Base-by-base conservation (phyloP, 2,113 vertebrate species). In the Quiscalus mexicanus region DNA sequence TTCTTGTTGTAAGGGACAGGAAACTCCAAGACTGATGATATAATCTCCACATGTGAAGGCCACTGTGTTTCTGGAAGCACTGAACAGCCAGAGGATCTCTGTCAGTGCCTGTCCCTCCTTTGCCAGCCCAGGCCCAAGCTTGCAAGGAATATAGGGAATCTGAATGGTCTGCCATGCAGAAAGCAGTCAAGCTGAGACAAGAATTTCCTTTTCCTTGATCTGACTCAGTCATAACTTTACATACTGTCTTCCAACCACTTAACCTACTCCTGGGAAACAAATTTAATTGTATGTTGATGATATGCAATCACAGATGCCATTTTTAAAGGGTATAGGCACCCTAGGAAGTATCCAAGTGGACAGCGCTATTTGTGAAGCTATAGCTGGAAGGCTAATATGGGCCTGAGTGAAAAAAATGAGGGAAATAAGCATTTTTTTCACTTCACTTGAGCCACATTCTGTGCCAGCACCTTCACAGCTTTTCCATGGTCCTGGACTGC, bases 131-230 rank as follows among this genome's bases (percentile, higher is more conserved):
- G 53, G 59, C 33, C 49, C 41, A 28, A 19, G 47, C 42, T 67
- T 1, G 0, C 0, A 1, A 23, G 16, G 50, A 85, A 63, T 27
- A 53, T 0, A 4, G 37, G 33, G 42, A 71, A 85, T 58, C 58
- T 7, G 19, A 35, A 88, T 2, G 2, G 67, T 83, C 47, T 22
- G 1, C 39, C 10, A 41, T n/a, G 74, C 60, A 60, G 52, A 68
- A 79, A 88, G 31, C 62, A 44, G 11, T 59, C 84, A 87, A 77
- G 76, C 78, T 17, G 35, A 73, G 62, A 71, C 78, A 92, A 79
- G 78, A 79, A 93, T 25, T 80, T 84, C 59, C 42, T 53, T 42
- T 47, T 24, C 79, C 62, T 83, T 89, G 68, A 81, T 81, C 64
- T 47, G 17, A 64, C 10, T 83, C 50, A 12, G 39, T 41, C 42